Base-by-base conservation (phyloP, 2,797 vertebrate genomes). In the Sebastes hubbsi region DNA sequence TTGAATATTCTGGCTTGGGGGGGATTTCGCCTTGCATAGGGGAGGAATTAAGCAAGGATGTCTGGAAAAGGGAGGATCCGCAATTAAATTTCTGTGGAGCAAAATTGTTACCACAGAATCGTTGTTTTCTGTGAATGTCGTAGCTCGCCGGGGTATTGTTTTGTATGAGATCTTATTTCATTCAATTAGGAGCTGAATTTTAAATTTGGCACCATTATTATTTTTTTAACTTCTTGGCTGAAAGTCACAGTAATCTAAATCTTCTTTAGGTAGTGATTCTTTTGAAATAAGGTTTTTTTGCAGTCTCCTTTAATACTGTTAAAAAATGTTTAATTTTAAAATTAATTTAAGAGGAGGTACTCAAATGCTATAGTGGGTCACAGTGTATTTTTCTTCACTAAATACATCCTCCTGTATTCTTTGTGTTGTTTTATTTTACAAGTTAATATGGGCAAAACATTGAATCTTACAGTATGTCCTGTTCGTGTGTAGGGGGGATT, bases 1-100 rank as follows among this genome's bases (percentile, higher is more conserved):
- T 97, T 97, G 94, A 97, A 98, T 97, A 97, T 96, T 96, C 94
- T 95, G 93, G 94, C 96, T 97, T 96, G 94, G 95, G 87, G 91
- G 85, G 93, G 20, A 88, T 89, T 72, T 91, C 77, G 74, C 77
- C 67, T 89, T 76, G 67, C 32, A 77, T 77, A 76, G 90, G 92
- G 92, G 85, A 94, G 89, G 82, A 91, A 93, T 87, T 92, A 83
- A 87, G 81, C 80, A 77, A 78, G 82, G 66, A 77, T 82, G 83
- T 92, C 84, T 87, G 84, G 59, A 81, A 89, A 81, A 89, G 74
- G 78, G 86, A 82, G 79, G 30, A 80, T 82, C 60, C 8, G 14
- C 76, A 82, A 92, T 89, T 90, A 86, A 67, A 87, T 78, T 80
- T 87, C 89, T 59, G 62, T 75, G 84, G 82, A 83, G 69, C 58